Percentiles rank a stretch among this genome's conserved stretches.
Conservation (phyloP, 2,113 vertebrate genomes). For the Ivindomyrus marchei region DNA sequence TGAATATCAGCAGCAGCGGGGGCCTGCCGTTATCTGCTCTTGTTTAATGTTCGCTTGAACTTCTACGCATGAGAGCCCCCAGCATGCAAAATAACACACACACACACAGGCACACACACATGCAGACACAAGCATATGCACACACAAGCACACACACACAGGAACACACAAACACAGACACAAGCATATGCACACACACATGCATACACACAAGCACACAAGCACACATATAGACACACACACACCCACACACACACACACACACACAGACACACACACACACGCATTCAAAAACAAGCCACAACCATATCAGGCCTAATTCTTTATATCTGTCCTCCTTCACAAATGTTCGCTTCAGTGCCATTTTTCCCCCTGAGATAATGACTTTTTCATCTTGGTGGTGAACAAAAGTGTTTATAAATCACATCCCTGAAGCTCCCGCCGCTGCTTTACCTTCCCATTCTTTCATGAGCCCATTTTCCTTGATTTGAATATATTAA, state of each 20-base stretch:
- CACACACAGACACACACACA: constrained; percentile 68
- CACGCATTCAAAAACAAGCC: constrained; percentile 99
- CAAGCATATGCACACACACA: no score
- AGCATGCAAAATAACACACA: constrained; percentile 85
- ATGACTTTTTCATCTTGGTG: constrained; percentile 83
- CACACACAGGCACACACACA: constrained; percentile 25
- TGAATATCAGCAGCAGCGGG: constrained; percentile 99
- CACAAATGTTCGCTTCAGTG: constrained; percentile 98
- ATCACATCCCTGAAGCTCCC: constrained; percentile 48
- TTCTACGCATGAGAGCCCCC: constrained; percentile 99
- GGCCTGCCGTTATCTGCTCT: constrained; percentile 91
- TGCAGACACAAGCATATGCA: constrained; percentile 36
- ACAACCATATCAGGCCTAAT: constrained; percentile 98
- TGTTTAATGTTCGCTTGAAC: constrained; percentile 97
- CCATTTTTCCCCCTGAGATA: constrained; percentile 91
- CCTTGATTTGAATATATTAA: background rate
- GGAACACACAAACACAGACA: no score
- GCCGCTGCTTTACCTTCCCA: constrained; percentile 36
- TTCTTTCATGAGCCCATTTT: background rate
- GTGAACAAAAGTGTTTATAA: constrained; percentile 46
- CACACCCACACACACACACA: constrained; percentile 62
- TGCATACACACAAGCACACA: no score
- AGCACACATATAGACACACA: no score
- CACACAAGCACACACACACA: constrained; percentile 63
- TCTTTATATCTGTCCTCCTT: constrained; percentile 96